phyloP scores from a whole-genome alignment of 2,797 vertebrate genomes.

The Scolopax bukidnonensis region DNA sequence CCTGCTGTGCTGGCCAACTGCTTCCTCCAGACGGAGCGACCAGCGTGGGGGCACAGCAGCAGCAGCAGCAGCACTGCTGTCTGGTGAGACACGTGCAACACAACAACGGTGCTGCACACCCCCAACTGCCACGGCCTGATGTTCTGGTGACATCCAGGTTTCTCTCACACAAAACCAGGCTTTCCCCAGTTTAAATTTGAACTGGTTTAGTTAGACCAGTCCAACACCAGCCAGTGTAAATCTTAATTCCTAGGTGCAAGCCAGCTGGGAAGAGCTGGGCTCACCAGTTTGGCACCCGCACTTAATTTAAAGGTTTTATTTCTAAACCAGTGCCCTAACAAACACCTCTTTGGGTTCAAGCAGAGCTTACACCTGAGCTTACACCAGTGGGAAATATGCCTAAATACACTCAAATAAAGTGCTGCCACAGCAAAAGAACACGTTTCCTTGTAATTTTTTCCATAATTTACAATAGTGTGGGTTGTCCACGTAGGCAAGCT shows the following conservation, averaged over 20 bases:
- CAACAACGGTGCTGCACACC: fast-evolving
- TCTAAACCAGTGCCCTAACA: background rate
- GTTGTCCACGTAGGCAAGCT: background rate
- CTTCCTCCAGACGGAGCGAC: background rate
- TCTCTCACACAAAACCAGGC: background rate
- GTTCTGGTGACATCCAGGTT: background rate
- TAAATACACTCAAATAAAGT: background rate
- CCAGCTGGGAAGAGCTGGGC: background rate
- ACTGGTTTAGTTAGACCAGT: background rate
- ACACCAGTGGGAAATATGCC: background rate
- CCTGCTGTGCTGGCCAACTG: fast-evolving
- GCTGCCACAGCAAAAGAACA: background rate
- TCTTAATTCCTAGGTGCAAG: background rate
- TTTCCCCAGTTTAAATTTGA: background rate
- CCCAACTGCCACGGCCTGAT: fast-evolving
- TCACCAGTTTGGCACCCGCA: background rate
- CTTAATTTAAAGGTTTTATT: background rate
- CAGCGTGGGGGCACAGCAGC: fast-evolving
- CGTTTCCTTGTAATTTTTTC: background rate
- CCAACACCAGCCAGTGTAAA: background rate
- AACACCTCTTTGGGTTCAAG: background rate
- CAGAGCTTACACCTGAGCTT: background rate
- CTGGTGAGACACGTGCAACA: fast-evolving
- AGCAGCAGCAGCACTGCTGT: background rate
- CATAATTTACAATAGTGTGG: background rate